Conservation (phyloP, 2,888 invertebrate species). For the Spialia ferax region DNA sequence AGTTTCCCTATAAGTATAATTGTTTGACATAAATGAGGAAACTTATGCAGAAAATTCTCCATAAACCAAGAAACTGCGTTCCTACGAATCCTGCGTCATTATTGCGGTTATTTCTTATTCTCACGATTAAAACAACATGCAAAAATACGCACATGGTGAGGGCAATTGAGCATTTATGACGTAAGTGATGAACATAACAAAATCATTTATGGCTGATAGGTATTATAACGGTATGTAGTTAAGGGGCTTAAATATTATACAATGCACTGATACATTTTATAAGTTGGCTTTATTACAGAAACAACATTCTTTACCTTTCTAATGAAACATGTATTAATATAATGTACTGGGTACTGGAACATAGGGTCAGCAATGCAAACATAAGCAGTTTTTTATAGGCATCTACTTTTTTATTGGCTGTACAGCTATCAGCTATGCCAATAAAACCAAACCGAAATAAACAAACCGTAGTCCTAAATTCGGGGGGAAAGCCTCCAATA, state of each 20-base stretch:
- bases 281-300: too few relatives aligned
- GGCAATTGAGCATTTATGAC: not conserved
- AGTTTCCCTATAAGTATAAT: constrained; percentile 22
- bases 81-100: constrained; percentile 39
- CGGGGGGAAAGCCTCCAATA: not conserved
- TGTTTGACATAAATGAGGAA: constrained; percentile 21
- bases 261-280: too few relatives aligned
- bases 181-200: not conserved
- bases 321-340: too few relatives aligned
- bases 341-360: too few relatives aligned
- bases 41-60: constrained; percentile 5
- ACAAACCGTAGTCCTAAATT: not conserved
- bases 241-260: too few relatives aligned
- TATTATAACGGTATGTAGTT: too few relatives aligned
- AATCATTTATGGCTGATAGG: too few relatives aligned
- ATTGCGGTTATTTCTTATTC: not conserved
- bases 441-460: not conserved
- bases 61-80: constrained; percentile 38
- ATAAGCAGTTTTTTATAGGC: not conserved
- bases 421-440: not conserved
- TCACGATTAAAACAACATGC: not conserved
- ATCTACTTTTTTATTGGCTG: too few relatives aligned
- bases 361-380: not conserved
- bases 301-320: too few relatives aligned
- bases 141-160: not conserved